Evolutionary conservation across 1,140 invertebrate genomes (phyloP).

Genomic region (Drosophila funebris): DNA sequence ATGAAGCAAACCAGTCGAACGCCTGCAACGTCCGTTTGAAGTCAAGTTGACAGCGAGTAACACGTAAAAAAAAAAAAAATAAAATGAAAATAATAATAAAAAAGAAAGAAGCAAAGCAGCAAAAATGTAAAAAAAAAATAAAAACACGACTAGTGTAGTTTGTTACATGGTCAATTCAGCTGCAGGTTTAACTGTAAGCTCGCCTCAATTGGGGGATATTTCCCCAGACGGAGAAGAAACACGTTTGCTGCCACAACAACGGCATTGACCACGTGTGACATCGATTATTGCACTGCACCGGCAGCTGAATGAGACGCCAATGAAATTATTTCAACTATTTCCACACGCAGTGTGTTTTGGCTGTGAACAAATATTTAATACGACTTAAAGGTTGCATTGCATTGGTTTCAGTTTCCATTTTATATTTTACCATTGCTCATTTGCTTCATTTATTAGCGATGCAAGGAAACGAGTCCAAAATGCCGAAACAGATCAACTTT

Average conservation of each 20-base stretch:
- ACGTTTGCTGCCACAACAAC: constrained; percentile 20
- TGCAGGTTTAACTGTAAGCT: constrained; percentile 26
- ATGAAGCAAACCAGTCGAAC: constrained; percentile 62
- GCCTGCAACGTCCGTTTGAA: constrained; percentile 50
- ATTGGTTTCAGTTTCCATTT: too few relatives aligned
- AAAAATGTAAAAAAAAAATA: not conserved
- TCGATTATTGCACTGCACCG: constrained; percentile 19
- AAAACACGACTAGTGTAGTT: constrained; percentile 32
- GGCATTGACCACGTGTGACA: constrained; percentile 35
- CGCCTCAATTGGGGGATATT: constrained; percentile 28
- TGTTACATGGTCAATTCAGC: constrained; percentile 40
- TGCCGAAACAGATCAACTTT: constrained; percentile 3
- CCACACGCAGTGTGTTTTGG: constrained; percentile 22
- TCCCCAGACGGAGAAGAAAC: constrained; percentile 29
- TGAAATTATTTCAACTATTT: constrained; percentile 30
- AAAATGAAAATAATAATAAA: not conserved
- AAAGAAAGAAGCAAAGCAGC: not conserved
- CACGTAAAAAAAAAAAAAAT: constrained; percentile 8
- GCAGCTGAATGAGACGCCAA: not conserved
- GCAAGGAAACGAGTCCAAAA: constrained; percentile 19
- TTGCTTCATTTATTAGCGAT: constrained; percentile 3
- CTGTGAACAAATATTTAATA: constrained; percentile 19
- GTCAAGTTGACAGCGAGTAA: constrained; percentile 57
- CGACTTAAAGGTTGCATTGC: constrained; percentile 14
- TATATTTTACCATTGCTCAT: too few relatives aligned